These are phyloP conservation scores for Acrobasis repandana DNA, from an alignment of 2,888 invertebrate species.

Conservation along the genomic window DNA sequence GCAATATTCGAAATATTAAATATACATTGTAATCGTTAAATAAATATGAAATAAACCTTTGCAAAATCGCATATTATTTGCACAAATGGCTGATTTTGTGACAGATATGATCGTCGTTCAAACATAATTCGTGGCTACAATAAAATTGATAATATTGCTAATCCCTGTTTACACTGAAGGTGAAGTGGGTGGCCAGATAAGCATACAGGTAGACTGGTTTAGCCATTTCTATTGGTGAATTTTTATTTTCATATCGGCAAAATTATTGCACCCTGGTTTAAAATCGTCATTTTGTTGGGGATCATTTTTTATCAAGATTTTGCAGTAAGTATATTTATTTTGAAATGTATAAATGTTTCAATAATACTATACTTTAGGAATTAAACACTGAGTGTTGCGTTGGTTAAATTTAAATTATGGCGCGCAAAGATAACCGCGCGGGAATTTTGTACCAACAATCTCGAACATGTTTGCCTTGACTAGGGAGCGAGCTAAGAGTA, in stretches of 20 bases:
- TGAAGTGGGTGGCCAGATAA: constrained; percentile 75
- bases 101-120: constrained; percentile 51
- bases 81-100: constrained; percentile 64
- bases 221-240: constrained; percentile 63
- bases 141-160: constrained; percentile 75
- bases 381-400: background rate
- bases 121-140: constrained; percentile 63
- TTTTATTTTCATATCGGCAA: constrained; percentile 47
- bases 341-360: constrained; percentile 39
- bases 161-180: constrained; percentile 76
- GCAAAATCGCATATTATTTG: constrained; percentile 58
- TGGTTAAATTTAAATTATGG: background rate
- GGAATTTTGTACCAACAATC: background rate
- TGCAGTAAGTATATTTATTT: constrained; percentile 33
- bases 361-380: constrained; percentile 27
- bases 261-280: constrained; percentile 36
- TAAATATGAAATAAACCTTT: constrained; percentile 43
- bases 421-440: constrained; percentile 3
- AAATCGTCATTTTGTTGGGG: constrained; percentile 33
- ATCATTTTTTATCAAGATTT: constrained; percentile 41
- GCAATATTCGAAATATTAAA: constrained; percentile 41
- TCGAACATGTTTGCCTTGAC: background rate
- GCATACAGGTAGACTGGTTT: constrained; percentile 56
- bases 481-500: too few species aligned
- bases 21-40: constrained; percentile 45